Conservation (phyloP, 2,113 vertebrate genomes). For the Henicopernis longicauda region DNA sequence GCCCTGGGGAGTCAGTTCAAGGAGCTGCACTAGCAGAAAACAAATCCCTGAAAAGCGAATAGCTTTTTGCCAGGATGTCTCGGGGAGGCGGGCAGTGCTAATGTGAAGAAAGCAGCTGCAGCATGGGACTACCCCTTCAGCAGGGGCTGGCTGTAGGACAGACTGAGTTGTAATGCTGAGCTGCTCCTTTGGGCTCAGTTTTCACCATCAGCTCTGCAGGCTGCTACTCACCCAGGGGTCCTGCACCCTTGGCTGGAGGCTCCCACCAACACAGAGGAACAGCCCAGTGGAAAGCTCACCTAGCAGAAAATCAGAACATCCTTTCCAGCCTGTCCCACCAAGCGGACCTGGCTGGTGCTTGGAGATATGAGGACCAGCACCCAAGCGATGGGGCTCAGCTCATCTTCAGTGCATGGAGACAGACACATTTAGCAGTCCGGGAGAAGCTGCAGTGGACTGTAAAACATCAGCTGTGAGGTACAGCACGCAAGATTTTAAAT, state of each 20-base stretch:
- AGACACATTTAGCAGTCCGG: neutral
- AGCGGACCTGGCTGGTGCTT: neutral
- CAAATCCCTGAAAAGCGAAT: neutral
- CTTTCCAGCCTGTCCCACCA: neutral
- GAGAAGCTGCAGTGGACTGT: neutral
- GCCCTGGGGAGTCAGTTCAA: neutral
- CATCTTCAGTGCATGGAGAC: neutral
- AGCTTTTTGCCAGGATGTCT: neutral
- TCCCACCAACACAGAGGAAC: neutral
- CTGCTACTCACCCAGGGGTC: neutral
- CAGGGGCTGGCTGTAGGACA: neutral
- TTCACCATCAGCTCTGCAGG: neutral
- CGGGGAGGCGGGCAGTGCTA: neutral
- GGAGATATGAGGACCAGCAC: accelerated
- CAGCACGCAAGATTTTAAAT: neutral
- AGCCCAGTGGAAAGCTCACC: neutral
- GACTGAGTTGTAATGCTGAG: neutral
- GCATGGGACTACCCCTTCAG: neutral
- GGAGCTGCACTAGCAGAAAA: neutral
- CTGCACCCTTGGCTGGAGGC: neutral
- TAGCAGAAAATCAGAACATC: neutral
- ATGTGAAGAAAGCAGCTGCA: neutral
- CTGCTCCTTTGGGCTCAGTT: neutral
- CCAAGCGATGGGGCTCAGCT: neutral
- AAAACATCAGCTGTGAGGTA: neutral